phyloP scores from a whole-genome alignment of 1,140 invertebrate species.

The Drosophila kohkoa region DNA sequence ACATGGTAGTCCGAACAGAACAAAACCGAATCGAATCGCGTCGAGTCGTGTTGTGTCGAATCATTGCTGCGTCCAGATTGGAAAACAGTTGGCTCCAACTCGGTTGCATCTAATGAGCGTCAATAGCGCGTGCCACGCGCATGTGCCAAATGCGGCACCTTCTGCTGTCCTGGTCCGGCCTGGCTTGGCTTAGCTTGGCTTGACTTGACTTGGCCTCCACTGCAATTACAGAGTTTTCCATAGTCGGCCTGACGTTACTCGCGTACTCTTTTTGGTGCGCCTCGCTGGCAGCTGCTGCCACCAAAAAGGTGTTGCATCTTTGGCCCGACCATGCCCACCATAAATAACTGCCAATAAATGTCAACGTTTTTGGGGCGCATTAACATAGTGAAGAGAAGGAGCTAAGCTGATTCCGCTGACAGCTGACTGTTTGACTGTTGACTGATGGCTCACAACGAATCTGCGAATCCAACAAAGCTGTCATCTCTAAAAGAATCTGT shows the following conservation, averaged over 20 bases:
- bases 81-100: slow-evolving; percentile 16
- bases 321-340: slow-evolving; percentile 55
- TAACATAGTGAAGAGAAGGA: slow-evolving; percentile 59
- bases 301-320: slow-evolving; percentile 66
- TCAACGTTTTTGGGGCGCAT: slow-evolving; percentile 77
- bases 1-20: slow-evolving; percentile 15
- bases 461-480: slow-evolving; percentile 10
- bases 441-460: slow-evolving; percentile 31
- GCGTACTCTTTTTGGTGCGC: slow-evolving; percentile 34
- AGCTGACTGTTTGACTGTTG: slow-evolving; percentile 66
- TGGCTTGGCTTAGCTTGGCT: slow-evolving; percentile 32
- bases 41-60: neutral
- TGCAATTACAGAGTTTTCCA: slow-evolving; percentile 50
- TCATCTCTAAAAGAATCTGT: slow-evolving; percentile 4
- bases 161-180: slow-evolving; percentile 6
- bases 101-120: slow-evolving; percentile 65
- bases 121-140: slow-evolving; percentile 68
- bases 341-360: slow-evolving; percentile 82
- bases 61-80: slow-evolving; percentile 14
- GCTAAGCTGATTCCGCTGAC: slow-evolving; percentile 75
- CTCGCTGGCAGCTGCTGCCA: slow-evolving; percentile 50
- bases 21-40: neutral
- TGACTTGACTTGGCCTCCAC: slow-evolving; percentile 48
- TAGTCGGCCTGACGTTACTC: slow-evolving; percentile 32
- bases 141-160: slow-evolving; percentile 75